Conservation (phyloP, 1,140 invertebrate genomes). For the Scylla paramamosain region DNA sequence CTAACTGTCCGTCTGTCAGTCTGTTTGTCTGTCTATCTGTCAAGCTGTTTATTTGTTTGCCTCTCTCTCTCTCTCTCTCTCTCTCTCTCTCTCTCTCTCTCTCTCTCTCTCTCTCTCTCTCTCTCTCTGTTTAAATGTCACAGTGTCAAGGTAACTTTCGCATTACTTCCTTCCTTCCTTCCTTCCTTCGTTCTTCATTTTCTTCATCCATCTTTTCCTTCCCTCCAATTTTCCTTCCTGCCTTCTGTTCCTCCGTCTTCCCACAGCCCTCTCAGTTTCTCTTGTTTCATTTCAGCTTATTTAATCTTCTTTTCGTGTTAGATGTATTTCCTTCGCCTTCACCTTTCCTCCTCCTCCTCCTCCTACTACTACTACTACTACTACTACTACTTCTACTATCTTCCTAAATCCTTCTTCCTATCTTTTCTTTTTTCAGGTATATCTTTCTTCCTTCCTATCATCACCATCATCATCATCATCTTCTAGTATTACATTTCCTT, state of each 20-base stretch:
- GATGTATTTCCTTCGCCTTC: not conserved
- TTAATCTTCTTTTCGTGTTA: too few relatives aligned
- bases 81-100: not conserved
- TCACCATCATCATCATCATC: too few relatives aligned
- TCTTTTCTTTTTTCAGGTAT: too few relatives aligned
- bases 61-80: not conserved
- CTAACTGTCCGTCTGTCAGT: not conserved
- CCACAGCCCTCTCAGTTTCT: too few relatives aligned
- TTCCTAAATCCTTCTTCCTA: too few relatives aligned
- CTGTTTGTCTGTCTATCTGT: not conserved
- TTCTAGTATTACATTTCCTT: too few relatives aligned
- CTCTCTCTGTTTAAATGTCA: not conserved
- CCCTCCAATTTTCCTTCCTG: not conserved
- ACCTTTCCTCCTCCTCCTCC: not conserved
- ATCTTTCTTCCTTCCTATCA: too few relatives aligned
- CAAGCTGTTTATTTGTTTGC: not conserved
- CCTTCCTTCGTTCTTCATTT: not conserved
- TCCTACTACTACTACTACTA: not conserved
- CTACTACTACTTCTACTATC: too few relatives aligned
- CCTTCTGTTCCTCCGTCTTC: not conserved
- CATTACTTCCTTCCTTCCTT: not conserved
- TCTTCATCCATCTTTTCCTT: not conserved
- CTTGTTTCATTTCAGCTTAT: too few relatives aligned
- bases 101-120: not conserved
- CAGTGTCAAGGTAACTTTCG: not conserved